These are phyloP conservation scores for Deroptyus accipitrinus DNA, from an alignment of 2,113 vertebrate genomes.

Conservation along the genomic window DNA sequence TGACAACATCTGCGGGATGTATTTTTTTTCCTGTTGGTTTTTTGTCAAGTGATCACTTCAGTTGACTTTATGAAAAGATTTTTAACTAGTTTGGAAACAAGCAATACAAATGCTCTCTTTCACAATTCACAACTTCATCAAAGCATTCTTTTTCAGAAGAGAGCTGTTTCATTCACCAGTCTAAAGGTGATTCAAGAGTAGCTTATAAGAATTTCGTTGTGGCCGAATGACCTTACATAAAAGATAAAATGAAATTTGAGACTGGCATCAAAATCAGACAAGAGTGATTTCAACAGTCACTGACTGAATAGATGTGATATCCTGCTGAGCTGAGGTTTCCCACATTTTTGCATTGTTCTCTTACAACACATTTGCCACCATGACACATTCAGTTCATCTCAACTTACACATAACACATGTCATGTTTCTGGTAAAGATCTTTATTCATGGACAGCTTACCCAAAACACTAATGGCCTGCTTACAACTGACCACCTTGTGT, in stretches of 20 bases:
- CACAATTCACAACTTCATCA: neutral
- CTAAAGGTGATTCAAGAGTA: neutral
- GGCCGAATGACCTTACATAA: neutral
- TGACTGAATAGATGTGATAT: fast-evolving
- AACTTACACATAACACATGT: fast-evolving
- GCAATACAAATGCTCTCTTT: neutral
- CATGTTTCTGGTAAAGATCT: neutral
- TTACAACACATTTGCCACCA: neutral
- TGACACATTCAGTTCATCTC: neutral
- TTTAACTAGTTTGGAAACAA: neutral
- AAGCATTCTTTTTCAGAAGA: neutral
- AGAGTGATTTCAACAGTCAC: neutral
- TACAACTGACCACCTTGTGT: neutral
- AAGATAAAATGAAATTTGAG: neutral
- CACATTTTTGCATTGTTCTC: neutral
- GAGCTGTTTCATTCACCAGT: neutral
- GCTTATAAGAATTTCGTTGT: neutral
- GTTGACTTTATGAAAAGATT: neutral
- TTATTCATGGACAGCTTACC: neutral
- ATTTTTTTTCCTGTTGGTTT: neutral
- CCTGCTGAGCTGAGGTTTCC: neutral
- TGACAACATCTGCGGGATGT: neutral
- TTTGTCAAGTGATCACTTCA: neutral
- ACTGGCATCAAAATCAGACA: neutral
- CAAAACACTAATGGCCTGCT: neutral